These are phyloP conservation scores for Naso thynnoides DNA, from an alignment of 2,797 vertebrate species.

Conservation along the genomic window DNA sequence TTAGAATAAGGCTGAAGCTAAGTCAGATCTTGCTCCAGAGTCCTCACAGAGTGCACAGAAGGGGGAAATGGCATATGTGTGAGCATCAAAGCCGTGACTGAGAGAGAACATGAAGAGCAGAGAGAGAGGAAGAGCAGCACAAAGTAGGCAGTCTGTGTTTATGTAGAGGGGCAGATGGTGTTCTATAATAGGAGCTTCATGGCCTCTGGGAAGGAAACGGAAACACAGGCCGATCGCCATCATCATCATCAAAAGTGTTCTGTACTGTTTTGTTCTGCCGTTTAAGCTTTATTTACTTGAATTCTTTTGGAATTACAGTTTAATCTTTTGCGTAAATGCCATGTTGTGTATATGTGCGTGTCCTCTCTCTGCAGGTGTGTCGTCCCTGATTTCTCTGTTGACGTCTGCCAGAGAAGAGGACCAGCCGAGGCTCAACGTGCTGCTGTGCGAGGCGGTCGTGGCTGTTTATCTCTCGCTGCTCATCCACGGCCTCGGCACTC, in stretches of 20 bases:
- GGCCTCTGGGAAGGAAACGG: conserved; percentile 76
- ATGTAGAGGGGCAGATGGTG: conserved; percentile 79
- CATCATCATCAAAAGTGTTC: conserved; percentile 48
- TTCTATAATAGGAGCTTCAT: conserved; percentile 75
- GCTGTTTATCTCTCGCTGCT: conserved; percentile 96
- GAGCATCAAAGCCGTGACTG: conserved; percentile 46
- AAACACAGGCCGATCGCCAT: conserved; percentile 66
- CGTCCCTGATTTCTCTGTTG: conserved; percentile 94
- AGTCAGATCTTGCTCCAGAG: conserved; percentile 18
- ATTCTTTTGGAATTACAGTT: conserved; percentile 17
- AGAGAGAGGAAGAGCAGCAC: conserved; percentile 24
- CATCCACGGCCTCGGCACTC: conserved; percentile 95
- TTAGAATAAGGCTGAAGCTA: conserved; percentile 14
- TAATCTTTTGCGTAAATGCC: neutral
- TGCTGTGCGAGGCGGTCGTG: conserved; percentile 95
- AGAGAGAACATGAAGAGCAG: conserved; percentile 41
- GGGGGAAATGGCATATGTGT: conserved; percentile 16
- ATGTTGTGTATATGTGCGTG: conserved; percentile 11
- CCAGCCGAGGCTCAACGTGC: conserved; percentile 92
- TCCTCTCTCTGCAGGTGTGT: conserved; percentile 88
- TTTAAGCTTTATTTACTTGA: conserved; percentile 3
- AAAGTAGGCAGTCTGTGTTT: conserved; percentile 64
- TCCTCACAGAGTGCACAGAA: conserved; percentile 19
- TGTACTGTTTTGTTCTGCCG: conserved; percentile 35
- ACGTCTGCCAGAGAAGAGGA: conserved; percentile 94